Percentiles rank a stretch among this genome's conserved stretches.
These are phyloP conservation scores for Drosophila mimica DNA, from an alignment of 2,888 invertebrate species.

Conservation along the genomic window DNA sequence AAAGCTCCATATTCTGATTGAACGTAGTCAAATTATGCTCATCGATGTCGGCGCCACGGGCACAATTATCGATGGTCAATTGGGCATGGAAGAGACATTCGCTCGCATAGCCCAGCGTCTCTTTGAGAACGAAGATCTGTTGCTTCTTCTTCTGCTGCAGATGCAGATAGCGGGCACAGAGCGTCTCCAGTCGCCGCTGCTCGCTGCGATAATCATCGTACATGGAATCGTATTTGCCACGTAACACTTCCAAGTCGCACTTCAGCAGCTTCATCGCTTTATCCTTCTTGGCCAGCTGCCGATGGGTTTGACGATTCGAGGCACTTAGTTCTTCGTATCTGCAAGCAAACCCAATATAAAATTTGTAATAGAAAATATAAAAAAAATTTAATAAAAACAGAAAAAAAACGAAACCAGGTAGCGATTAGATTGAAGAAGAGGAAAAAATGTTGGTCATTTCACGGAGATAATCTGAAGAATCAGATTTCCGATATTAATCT, in stretches of 20 bases:
- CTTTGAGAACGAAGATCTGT: constrained; percentile 71
- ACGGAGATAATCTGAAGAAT: no score
- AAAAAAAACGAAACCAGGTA: background rate
- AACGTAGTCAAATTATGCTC: constrained; percentile 47
- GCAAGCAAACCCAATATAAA: background rate
- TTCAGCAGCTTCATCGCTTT: constrained; percentile 64
- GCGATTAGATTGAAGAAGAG: background rate
- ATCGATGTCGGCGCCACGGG: constrained; percentile 21
- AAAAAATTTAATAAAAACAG: background rate
- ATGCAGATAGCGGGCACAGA: constrained; percentile 75
- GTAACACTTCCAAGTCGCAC: constrained; percentile 74
- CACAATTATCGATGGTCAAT: constrained; percentile 50
- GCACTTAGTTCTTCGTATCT: constrained; percentile 80
- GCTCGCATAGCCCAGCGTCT: constrained; percentile 73
- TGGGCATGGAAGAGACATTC: constrained; percentile 75
- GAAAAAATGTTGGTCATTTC: no score
- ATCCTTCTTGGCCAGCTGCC: constrained; percentile 78
- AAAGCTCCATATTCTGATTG: constrained; percentile 71
- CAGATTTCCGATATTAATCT: no score
- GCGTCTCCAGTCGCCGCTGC: constrained; percentile 69
- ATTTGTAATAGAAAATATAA: background rate
- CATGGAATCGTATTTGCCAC: constrained; percentile 74
- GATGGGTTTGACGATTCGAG: constrained; percentile 79
- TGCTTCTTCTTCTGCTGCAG: constrained; percentile 78
- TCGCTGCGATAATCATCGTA: constrained; percentile 71